phyloP scores from a whole-genome alignment of 1,140 invertebrate species.

The Triops longicaudatus region DNA sequence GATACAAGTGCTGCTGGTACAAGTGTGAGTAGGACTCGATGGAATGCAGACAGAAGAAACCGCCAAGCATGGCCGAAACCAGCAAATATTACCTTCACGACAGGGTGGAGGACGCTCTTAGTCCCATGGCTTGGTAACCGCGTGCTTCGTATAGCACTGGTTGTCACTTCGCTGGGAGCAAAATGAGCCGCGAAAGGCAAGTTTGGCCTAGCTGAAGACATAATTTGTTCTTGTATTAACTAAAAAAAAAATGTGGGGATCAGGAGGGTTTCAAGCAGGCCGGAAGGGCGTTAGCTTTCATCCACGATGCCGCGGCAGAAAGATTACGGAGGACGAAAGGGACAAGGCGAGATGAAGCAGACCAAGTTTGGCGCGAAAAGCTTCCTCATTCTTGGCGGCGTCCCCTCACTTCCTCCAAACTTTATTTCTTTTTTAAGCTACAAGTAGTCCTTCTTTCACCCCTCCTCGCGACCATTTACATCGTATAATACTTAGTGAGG shows the following conservation, averaged over 20 bases:
- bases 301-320: neutral
- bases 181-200: too few relatives aligned
- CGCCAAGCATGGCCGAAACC: neutral
- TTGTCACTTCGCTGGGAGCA: too few relatives aligned
- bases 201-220: too few relatives aligned
- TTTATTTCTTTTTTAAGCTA: neutral
- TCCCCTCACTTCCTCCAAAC: neutral
- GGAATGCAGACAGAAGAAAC: conserved; percentile 5
- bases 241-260: neutral
- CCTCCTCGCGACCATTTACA: neutral
- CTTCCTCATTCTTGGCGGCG: neutral
- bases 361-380: conserved; percentile 11
- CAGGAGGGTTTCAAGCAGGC: neutral
- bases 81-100: neutral
- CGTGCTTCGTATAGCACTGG: too few relatives aligned
- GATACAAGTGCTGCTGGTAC: neutral
- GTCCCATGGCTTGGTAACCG: neutral
- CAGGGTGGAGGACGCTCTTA: neutral
- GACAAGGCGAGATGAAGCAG: neutral
- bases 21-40: conserved; percentile 6
- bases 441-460: neutral
- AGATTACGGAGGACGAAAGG: neutral
- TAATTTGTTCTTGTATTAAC: neutral
- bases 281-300: conserved; percentile 4
- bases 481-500: neutral